These are phyloP conservation scores for Papilio demoleus DNA, from an alignment of 2,888 invertebrate genomes.

Conservation along the genomic window DNA sequence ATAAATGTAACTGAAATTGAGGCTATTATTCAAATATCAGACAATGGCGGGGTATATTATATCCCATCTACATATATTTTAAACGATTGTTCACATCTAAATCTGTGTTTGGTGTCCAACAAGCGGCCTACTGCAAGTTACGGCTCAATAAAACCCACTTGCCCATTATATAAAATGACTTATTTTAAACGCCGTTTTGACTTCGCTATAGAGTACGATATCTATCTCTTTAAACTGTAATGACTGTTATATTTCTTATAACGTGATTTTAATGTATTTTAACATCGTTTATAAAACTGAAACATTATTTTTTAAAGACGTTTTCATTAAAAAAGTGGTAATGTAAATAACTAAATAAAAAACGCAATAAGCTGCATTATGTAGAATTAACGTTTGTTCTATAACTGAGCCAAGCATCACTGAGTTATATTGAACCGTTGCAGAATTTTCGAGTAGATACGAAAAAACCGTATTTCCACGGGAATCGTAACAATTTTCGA, in stretches of 20 bases:
- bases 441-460: too few species aligned
- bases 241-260: background rate
- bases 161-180: constrained; percentile 27
- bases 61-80: constrained; percentile 17
- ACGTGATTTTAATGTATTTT: background rate
- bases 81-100: constrained; percentile 24
- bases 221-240: background rate
- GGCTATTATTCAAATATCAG: background rate
- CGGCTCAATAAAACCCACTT: constrained; percentile 35
- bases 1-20: background rate
- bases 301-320: too few species aligned
- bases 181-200: constrained; percentile 25
- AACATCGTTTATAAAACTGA: background rate
- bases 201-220: constrained; percentile 3
- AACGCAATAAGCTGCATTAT: too few species aligned
- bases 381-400: too few species aligned
- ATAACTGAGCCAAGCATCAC: too few species aligned
- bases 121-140: constrained; percentile 35
- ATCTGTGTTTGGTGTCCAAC: constrained; percentile 35
- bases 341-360: too few species aligned
- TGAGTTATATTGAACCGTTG: too few species aligned
- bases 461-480: too few species aligned
- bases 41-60: background rate
- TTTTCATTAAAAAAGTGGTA: too few species aligned
- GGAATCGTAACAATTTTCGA: too few species aligned